Evolutionary conservation across 2,113 vertebrate species (phyloP), one percentile per base, ranked within the genome.

Genomic region (Actenoides lindsayi): DNA sequence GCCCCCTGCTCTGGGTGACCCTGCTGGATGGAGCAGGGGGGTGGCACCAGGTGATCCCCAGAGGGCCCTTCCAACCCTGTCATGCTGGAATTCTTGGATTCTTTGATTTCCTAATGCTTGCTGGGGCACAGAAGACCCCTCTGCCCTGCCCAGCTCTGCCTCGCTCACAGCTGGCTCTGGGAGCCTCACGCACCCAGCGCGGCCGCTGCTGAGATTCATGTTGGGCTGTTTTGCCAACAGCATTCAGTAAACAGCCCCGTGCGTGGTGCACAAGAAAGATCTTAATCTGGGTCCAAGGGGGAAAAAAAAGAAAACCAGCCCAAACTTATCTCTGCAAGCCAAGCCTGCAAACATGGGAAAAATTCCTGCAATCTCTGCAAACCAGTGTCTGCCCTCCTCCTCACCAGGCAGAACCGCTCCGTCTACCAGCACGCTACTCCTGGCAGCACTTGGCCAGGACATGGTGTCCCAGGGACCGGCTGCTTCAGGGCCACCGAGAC

Each of bases 101-200:
- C 64, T 44, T 53, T 5, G 42, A 51, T 46, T 62, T 59, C 60
- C 69, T 15, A 2, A 31, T 2, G 3, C 33, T 73, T 39, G 7
- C 67, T 57, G 77, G 48, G 81, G 20, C 0, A 9, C 2, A 41
- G 68, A 30, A 50, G 63, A 23, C 28, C 37, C 42, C 59, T 64
- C 25, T 67, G 51, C 41, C 50, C 28, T 28, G 5, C 33, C 35
- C 2, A 1, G 39, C 62, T 19, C 16, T 1, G 5, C 50, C 27
- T 28, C 20, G 57, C 69, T 37, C 8, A 42, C 76, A 77, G 21
- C 63, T 5, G 0, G 6, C 1, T 0, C 0, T 3, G 24, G 35
- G 68, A 92, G 56, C 56, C 12, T 30, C 76, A 4, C 0, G 3
- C 64, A 28, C 8, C 64, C 89, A 42, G 31, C 7, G 1, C 0